Conservation (phyloP, 2,888 invertebrate genomes). For the Drosophila seclusa region DNA sequence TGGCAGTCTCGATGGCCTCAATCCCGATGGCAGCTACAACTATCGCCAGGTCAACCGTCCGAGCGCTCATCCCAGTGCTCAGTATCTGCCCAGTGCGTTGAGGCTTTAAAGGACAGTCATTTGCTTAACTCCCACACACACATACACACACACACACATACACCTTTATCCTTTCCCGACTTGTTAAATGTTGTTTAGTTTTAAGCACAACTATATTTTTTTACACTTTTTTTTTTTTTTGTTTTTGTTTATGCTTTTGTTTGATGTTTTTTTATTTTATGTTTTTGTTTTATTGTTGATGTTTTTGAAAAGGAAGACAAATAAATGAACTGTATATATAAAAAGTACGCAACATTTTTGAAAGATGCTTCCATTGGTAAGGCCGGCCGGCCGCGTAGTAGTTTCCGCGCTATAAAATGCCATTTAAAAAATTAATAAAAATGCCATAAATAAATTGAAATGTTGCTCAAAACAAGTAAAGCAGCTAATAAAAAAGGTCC, state of each 20-base stretch:
- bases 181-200: conserved; percentile 67
- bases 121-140: neutral
- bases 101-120: conserved; percentile 45
- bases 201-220: conserved; percentile 52
- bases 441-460: conserved; percentile 73
- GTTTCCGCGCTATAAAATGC: conserved; percentile 62
- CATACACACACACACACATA: neutral
- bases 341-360: conserved; percentile 49
- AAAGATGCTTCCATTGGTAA: conserved; percentile 18
- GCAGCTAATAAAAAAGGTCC: conserved; percentile 26
- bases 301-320: conserved; percentile 46
- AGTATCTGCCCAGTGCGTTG: conserved; percentile 76
- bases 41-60: conserved; percentile 72
- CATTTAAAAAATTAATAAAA: conserved; percentile 76
- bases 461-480: conserved; percentile 57
- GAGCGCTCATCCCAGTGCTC: conserved; percentile 53
- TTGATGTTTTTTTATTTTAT: conserved; percentile 40
- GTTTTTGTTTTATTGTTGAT: conserved; percentile 44
- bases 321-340: conserved; percentile 46
- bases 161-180: conserved; percentile 12
- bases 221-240: conserved; percentile 23
- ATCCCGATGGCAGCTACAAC: conserved; percentile 82
- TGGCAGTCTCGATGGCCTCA: conserved; percentile 80
- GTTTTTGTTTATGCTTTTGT: conserved; percentile 46
- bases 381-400: conserved; percentile 46